Percentiles rank a stretch among this genome's conserved stretches.
Conservation (phyloP, 2,888 invertebrate genomes). For the Caenorhabditis sp. region DNA sequence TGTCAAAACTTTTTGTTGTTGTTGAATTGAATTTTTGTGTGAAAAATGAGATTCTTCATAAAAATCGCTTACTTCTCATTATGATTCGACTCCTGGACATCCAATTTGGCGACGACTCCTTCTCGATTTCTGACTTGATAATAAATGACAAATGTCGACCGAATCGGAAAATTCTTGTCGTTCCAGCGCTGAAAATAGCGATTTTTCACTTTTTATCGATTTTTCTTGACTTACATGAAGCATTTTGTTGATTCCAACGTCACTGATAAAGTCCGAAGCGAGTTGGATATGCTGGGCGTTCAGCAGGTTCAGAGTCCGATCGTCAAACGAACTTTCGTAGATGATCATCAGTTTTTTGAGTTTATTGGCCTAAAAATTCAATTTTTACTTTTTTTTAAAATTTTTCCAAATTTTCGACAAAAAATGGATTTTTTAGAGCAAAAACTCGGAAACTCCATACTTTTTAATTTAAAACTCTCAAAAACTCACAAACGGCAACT, state of each 20-base stretch:
- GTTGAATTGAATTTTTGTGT: not conserved
- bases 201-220: not conserved
- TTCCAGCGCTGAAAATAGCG: conserved; percentile 53
- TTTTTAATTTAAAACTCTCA: too few species aligned
- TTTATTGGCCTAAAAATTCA: not conserved
- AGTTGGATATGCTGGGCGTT: conserved; percentile 40
- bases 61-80: conserved; percentile 17
- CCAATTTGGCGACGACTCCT: conserved; percentile 8
- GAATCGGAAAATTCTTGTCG: conserved; percentile 40
- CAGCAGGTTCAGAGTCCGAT: conserved; percentile 19
- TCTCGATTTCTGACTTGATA: conserved; percentile 14
- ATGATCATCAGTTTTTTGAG: conserved; percentile 37
- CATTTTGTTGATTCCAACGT: conserved; percentile 23
- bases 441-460: too few species aligned
- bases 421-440: too few species aligned
- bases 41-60: too few species aligned
- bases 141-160: conserved; percentile 47
- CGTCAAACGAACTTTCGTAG: conserved; percentile 49
- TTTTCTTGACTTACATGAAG: conserved; percentile 19
- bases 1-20: not conserved
- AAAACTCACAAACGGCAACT: conserved; percentile 28
- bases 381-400: too few species aligned
- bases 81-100: conserved; percentile 1
- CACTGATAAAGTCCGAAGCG: conserved; percentile 37
- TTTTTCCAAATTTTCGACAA: not conserved